Percentiles rank a stretch among this genome's conserved stretches.
Conservation (phyloP, 1,140 invertebrate genomes). For the Apis laboriosa region DNA sequence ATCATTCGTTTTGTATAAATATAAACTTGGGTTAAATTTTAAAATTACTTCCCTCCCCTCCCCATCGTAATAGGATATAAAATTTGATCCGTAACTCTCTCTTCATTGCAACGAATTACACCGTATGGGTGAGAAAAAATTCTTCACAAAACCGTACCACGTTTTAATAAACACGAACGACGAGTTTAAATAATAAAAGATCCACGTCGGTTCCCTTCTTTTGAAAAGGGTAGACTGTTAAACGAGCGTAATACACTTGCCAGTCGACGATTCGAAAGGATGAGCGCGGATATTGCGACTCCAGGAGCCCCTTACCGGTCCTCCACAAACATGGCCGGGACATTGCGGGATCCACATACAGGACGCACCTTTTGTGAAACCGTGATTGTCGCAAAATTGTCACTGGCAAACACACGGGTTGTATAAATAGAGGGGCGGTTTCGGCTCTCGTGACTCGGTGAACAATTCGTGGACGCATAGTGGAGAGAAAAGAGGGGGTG, state of each 20-base stretch:
- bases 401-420: slow-evolving; percentile 31
- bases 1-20: too few relatives aligned
- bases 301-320: slow-evolving; percentile 15
- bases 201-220: not conserved
- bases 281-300: slow-evolving; percentile 56
- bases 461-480: slow-evolving; percentile 24
- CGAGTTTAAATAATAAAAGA: slow-evolving; percentile 4
- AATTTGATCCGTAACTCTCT: too few relatives aligned
- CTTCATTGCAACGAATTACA: too few relatives aligned
- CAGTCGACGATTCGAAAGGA: slow-evolving; percentile 46
- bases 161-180: too few relatives aligned
- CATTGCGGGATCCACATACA: slow-evolving; percentile 33
- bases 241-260: slow-evolving; percentile 40
- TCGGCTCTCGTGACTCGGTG: not conserved
- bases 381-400: slow-evolving; percentile 44
- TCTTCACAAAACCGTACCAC: too few relatives aligned
- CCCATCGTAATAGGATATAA: too few relatives aligned
- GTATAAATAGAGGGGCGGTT: slow-evolving; percentile 48
- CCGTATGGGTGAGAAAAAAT: too few relatives aligned
- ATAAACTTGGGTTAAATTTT: too few relatives aligned
- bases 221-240: slow-evolving; percentile 19
- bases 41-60: too few relatives aligned
- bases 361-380: slow-evolving; percentile 36
- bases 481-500: not conserved
- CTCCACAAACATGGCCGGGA: slow-evolving; percentile 29